Evolutionary conservation across 2,888 invertebrate genomes (phyloP).

Genomic region (Microplitis manilae): DNA sequence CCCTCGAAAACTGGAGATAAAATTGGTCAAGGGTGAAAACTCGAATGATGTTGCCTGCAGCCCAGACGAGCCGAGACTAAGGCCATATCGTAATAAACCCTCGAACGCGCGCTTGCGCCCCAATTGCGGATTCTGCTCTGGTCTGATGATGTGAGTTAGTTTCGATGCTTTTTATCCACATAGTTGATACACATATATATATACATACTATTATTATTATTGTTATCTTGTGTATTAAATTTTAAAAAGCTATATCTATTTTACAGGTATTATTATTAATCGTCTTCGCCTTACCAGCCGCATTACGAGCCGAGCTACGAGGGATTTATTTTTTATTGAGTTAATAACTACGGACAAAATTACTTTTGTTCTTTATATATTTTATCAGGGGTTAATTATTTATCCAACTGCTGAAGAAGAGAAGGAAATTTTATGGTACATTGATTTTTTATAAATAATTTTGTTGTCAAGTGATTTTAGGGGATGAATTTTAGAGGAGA

Average conservation of each 20-base stretch:
- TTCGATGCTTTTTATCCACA: slow-evolving; percentile 47
- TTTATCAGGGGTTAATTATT: neutral
- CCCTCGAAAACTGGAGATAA: neutral
- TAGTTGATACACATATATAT: slow-evolving; percentile 27
- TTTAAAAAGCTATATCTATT: neutral
- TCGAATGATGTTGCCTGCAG: slow-evolving; percentile 60
- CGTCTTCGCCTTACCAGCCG: neutral
- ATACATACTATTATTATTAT: neutral
- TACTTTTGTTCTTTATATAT: neutral
- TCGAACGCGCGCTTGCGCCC: slow-evolving; percentile 51
- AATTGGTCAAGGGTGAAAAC: neutral
- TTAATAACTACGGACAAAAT: neutral
- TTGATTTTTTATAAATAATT: no score
- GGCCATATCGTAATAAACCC: slow-evolving; percentile 62
- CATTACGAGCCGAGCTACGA: neutral
- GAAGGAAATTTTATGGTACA: no score
- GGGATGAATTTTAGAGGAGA: neutral
- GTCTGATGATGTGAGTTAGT: slow-evolving; percentile 51
- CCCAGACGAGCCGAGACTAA: slow-evolving; percentile 70
- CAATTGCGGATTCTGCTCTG: slow-evolving; percentile 44
- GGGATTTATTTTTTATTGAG: neutral
- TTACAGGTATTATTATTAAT: neutral
- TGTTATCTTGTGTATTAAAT: neutral
- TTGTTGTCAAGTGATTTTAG: neutral
- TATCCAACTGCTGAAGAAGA: neutral